Evolutionary conservation across 64 coral and sea anemone genomes (phyloP), one percentile per base, ranked within the genome.

Genomic region (Hydrozoanthus tunicans): DNA sequence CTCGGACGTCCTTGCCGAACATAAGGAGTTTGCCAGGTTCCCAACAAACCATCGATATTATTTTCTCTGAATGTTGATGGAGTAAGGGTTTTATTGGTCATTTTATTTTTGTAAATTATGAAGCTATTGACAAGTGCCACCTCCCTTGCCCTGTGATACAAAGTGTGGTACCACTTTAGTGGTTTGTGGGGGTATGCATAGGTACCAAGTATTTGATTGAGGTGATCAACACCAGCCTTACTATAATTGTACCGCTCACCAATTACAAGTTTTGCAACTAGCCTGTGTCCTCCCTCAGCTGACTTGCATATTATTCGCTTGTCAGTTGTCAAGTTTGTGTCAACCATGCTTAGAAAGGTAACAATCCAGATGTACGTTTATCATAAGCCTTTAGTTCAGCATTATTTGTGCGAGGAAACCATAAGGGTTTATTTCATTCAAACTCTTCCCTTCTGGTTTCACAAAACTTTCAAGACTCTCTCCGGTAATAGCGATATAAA

Each of bases 41-140:
- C 80, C 43, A 83, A 83, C 80, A 83, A 83, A 83, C 80, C 80
- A 83, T 83, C 62, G 12, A 83, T 83, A 65, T 53, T 12, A 53
- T 83, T 83, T 83, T 83, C 61, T 66, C 81, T 83, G 62, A 83
- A 83, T 27, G 81, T 17, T 52, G 26, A 83, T 51, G 81, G 81
- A n/a, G 27, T 67, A 32, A 85, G 93, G 93, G 53, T 67, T 75
- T 73, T 91, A 61, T 71, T 86, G 62, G 73, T 91, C 73, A 60
- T 64, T 43, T 70, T 63, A 54, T 64, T 91, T 66, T 70, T 94
- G 51, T 94, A 94, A 80, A 94, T 83, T 67, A 94, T 94, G 64
- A 85, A 91, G 52, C 80, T 81, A 94, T 94, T 94, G 56, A 94
- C 89, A 63, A 94, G 80, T 64, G 89, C 93, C 70, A 91, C 82